Base-by-base conservation (phyloP, 1,140 invertebrate genomes). In the Zophobas morio region DNA sequence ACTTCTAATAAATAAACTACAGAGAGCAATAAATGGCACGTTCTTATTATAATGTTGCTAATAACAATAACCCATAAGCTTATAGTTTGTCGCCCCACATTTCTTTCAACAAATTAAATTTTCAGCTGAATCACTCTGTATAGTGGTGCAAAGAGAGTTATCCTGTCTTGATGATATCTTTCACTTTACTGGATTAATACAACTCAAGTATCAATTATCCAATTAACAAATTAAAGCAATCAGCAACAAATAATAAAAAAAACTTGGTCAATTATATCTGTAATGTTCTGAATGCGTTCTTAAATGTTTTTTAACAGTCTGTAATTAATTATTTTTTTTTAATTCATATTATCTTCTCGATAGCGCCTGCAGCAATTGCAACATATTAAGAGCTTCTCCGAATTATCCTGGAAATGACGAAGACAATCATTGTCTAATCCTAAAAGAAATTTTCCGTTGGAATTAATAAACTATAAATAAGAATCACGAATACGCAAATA, bases 171-270 rank as follows among this genome's bases (percentile, higher is more conserved):
- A 66, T 46, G 42, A 66, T 33, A 42, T 66, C 39, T 66, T 3
- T 8, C 39, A 57, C 20, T 20, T 51, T 20, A 51, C n/a, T 51
- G 49, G 49, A 20, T 51, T 51, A 51, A 57, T 57, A 51, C 35
- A 66, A 42, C 60, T 66, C 6, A 66, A 42, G 37, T 39, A 20
- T 32, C 60, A 66, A 66, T 66, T 66, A 66, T 66, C 60, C 60
- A 66, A 66, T 66, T 66, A 66, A 37, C 32, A 66, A 66, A 66
- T 46, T 66, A 40, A 66, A 66, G 37, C 60, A 66, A 66, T 66
- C 60, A 66, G 33, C 60, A 66, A 66, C 57, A 63, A 39, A 63
- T 63, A 63, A 37, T 33, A 33, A 39, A 47, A 42, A 66, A 42
- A 66, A 5, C 32, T n/a, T 20, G 35, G 6, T 3, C 60, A 66